Percentiles rank a stretch among this genome's conserved stretches.
Conservation (phyloP, 1,140 invertebrate genomes). For the Vanessa tameamea region DNA sequence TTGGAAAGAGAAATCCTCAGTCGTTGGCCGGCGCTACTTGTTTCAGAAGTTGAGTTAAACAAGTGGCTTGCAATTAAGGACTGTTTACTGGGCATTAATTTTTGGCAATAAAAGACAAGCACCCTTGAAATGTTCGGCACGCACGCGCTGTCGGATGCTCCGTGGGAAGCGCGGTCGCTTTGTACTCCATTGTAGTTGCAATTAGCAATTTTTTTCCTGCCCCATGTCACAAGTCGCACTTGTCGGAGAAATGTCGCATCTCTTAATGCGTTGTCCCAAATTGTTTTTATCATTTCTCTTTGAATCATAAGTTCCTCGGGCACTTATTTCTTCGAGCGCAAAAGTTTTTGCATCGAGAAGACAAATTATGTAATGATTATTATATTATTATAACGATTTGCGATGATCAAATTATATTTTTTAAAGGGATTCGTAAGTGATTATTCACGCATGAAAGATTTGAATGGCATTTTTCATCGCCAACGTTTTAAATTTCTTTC, state of each 20-base stretch:
- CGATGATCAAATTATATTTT: slow-evolving; percentile 44
- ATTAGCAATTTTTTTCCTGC: slow-evolving; percentile 72
- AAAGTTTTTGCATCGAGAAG: slow-evolving; percentile 30
- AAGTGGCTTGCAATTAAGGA: slow-evolving; percentile 61
- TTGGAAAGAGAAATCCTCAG: slow-evolving; percentile 13
- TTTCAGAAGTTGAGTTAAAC: slow-evolving; percentile 29
- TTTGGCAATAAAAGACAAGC: slow-evolving; percentile 79
- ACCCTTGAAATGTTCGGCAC: slow-evolving; percentile 70
- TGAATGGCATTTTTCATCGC: slow-evolving; percentile 58
- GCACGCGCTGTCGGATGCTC: slow-evolving; percentile 58
- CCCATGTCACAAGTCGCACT: slow-evolving; percentile 58
- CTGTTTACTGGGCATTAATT: slow-evolving; percentile 79
- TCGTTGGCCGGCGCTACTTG: slow-evolving; percentile 28
- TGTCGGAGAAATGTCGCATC: slow-evolving; percentile 69
- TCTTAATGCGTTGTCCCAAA: slow-evolving; percentile 65
- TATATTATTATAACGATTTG: slow-evolving; percentile 42
- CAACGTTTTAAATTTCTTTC: slow-evolving; percentile 44
- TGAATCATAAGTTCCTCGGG: slow-evolving; percentile 40
- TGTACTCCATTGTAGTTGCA: slow-evolving; percentile 73
- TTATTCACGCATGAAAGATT: slow-evolving; percentile 55
- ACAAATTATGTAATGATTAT: slow-evolving; percentile 49
- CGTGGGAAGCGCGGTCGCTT: slow-evolving; percentile 78
- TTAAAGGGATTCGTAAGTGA: slow-evolving; percentile 46
- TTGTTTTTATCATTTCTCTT: slow-evolving; percentile 64
- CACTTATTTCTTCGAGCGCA: slow-evolving; percentile 25